A percentile compares a stretch with the other conserved stretches of the same genome.
phyloP scores from a whole-genome alignment of 2,888 invertebrate species.

The Trichopoda pennipes region DNA sequence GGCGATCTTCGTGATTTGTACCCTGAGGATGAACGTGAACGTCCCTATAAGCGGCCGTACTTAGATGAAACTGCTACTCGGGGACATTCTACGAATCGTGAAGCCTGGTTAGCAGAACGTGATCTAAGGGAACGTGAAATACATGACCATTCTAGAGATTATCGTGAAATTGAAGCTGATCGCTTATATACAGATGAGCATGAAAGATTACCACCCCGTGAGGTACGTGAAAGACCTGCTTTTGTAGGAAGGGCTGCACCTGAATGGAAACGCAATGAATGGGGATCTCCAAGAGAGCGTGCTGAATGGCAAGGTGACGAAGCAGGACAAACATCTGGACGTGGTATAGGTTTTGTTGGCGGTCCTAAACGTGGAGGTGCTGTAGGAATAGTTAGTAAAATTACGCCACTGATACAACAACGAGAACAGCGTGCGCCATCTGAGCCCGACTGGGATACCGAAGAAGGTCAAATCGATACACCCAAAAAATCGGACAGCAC shows the following conservation, averaged over 20 bases:
- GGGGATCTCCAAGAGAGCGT: constrained; percentile 73
- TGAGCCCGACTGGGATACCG: constrained; percentile 79
- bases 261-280: constrained; percentile 76
- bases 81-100: constrained; percentile 67
- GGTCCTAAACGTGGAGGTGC: constrained; percentile 75
- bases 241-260: constrained; percentile 71
- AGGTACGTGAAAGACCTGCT: constrained; percentile 72
- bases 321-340: constrained; percentile 41
- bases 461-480: constrained; percentile 73
- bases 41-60: constrained; percentile 77
- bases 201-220: constrained; percentile 69
- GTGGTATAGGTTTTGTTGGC: constrained; percentile 74
- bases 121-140: constrained; percentile 70
- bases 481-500: constrained; percentile 57
- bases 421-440: constrained; percentile 75
- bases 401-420: constrained; percentile 49
- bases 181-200: constrained; percentile 74
- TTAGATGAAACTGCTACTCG: constrained; percentile 75
- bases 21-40: constrained; percentile 77
- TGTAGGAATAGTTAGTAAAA: constrained; percentile 56
- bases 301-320: constrained; percentile 74
- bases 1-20: constrained; percentile 78
- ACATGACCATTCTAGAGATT: constrained; percentile 68
- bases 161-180: constrained; percentile 73
- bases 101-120: constrained; percentile 71